phyloP scores from a whole-genome alignment of 1,140 invertebrate genomes.

The Dendroctonus valens region DNA sequence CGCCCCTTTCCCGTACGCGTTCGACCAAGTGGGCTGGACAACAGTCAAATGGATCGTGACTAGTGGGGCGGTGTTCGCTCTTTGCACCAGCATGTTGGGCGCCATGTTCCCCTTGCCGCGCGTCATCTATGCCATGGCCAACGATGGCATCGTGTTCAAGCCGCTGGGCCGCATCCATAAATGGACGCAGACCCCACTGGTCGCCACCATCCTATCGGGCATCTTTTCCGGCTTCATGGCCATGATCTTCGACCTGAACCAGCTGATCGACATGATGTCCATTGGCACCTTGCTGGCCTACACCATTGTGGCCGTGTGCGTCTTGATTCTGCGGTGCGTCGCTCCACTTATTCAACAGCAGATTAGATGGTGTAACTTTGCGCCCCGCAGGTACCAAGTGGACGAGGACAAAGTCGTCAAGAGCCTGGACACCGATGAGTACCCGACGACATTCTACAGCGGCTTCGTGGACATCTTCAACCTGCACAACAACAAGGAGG shows the following conservation, averaged over 20 bases:
- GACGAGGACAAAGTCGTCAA: slow-evolving; percentile 25
- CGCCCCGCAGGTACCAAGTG: slow-evolving; percentile 26
- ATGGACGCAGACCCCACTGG: slow-evolving; percentile 74
- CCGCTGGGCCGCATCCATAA: slow-evolving; percentile 68
- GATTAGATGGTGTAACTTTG: not conserved
- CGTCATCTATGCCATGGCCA: slow-evolving; percentile 84
- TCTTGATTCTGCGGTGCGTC: slow-evolving; percentile 68
- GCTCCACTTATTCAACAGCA: not conserved
- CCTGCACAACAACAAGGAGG: slow-evolving; percentile 43
- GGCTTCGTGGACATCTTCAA: slow-evolving; percentile 40
- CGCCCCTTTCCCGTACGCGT: slow-evolving; percentile 72
- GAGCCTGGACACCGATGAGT: slow-evolving; percentile 11
- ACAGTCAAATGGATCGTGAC: slow-evolving; percentile 75
- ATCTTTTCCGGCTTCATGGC: slow-evolving; percentile 71
- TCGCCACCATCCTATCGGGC: slow-evolving; percentile 81
- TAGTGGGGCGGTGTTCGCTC: slow-evolving; percentile 73
- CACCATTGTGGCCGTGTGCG: slow-evolving; percentile 77
- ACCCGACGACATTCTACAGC: slow-evolving; percentile 13
- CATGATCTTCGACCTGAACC: slow-evolving; percentile 71
- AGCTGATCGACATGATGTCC: slow-evolving; percentile 84
- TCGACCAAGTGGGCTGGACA: slow-evolving; percentile 66
- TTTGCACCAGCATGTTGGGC: slow-evolving; percentile 76
- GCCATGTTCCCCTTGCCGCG: slow-evolving; percentile 84
- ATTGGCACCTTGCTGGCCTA: slow-evolving; percentile 85
- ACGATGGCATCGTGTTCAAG: slow-evolving; percentile 78